A percentile compares a stretch with the other conserved stretches of the same genome.
Evolutionary conservation across 2,888 invertebrate species (phyloP).

Genomic region (Notodonta dromedarius): DNA sequence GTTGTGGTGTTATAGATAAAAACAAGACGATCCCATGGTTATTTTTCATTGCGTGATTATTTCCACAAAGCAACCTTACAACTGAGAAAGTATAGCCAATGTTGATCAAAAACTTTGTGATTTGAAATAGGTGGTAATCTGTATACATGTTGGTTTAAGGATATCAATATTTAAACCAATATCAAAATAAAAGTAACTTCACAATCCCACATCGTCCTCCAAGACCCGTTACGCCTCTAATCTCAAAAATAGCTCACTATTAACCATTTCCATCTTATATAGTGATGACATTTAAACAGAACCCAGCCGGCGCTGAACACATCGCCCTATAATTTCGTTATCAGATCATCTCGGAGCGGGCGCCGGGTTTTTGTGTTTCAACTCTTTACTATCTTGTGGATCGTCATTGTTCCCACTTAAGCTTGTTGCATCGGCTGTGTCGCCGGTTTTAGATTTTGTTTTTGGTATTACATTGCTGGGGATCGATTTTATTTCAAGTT

Average conservation of each 20-base stretch:
- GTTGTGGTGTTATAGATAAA: too few species aligned
- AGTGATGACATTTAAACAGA: constrained; percentile 42
- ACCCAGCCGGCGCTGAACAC: constrained; percentile 31
- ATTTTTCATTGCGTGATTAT: too few species aligned
- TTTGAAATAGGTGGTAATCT: too few species aligned
- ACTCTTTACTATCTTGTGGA: constrained; percentile 54
- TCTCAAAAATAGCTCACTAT: constrained; percentile 31
- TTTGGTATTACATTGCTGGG: background rate
- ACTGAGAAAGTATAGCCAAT: too few species aligned
- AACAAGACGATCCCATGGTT: too few species aligned
- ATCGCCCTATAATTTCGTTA: constrained; percentile 64
- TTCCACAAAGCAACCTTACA: too few species aligned
- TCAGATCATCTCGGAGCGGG: constrained; percentile 58
- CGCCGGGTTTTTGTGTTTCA: constrained; percentile 60
- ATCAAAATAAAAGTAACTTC: too few species aligned
- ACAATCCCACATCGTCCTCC: constrained; percentile 1
- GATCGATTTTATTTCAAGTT: background rate
- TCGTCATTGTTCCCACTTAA: constrained; percentile 58
- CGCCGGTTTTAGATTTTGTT: background rate
- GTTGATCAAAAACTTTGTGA: too few species aligned
- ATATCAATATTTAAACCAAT: too few species aligned
- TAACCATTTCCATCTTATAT: constrained; percentile 29
- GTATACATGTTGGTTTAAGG: too few species aligned
- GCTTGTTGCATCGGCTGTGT: constrained; percentile 11
- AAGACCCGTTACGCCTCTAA: constrained; percentile 16